Base-by-base conservation (phyloP, 1,140 invertebrate species). In the Diabrotica virgifera region DNA sequence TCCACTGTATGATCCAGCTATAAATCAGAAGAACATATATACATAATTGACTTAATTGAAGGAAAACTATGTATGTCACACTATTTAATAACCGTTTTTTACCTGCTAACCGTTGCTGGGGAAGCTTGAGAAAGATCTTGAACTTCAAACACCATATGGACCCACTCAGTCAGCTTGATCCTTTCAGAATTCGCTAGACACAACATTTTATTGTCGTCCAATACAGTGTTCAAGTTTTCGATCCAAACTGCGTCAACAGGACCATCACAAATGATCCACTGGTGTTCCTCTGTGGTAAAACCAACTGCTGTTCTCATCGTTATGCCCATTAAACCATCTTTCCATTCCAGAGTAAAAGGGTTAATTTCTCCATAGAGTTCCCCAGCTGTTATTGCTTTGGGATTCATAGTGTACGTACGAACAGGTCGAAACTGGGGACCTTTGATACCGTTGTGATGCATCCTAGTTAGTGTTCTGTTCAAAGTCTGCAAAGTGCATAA, bases 241-340 rank as follows among this genome's bases (percentile, higher is more conserved):
- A 97, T 95, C 95, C 95, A 97, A 4, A 96, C 88, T 6, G 94
- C 93, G 79, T 97, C 95, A 0, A 97, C 93, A 0, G 94, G 94
- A 0, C 95, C 95, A 75, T 97, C 94, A 77, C 89, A 92, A 56
- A 93, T 86, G 52, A 92, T 83, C 90, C 90, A 93, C 73, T 97
- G 89, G 75, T 91, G 89, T 60, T 90, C 86, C 67, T 85, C 86
- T 55, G 85, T 81, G 2, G 74, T 79, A 53, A 73, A 78, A 69
- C 85, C 82, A 14, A 89, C 89, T 11, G 90, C 88, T 6, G 82
- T 85, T 61, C 90, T 82, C 36, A 91, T 85, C 64, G 88, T 87
- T 9, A 87, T 82, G 3, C 89, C 90, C 51, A 93, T 80, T n/a
- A 93, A 80, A 8, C 94, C 94, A 78, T 97, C 94, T 69, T 87